phyloP scores from a whole-genome alignment of 2,797 vertebrate species.

The Petrocephalus sullivani region DNA sequence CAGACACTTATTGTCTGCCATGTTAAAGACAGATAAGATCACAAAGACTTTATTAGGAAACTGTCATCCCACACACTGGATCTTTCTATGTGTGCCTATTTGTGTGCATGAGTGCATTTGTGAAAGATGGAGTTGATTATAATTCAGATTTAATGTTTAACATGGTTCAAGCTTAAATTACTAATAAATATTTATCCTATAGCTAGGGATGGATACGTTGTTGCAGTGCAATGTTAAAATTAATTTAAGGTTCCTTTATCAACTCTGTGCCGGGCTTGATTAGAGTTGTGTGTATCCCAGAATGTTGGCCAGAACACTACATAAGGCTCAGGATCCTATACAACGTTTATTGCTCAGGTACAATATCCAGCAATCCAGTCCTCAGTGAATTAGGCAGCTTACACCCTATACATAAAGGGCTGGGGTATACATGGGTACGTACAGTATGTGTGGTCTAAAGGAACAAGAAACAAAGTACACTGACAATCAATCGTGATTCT shows the following conservation, averaged over 20 bases:
- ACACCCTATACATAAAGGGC: no score
- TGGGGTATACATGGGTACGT: no score
- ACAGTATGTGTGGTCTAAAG: no score
- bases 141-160: background rate
- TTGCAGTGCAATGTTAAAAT: background rate
- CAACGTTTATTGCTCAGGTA: no score
- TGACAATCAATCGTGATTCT: no score
- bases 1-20: slow-evolving; percentile 20
- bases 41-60: slow-evolving; percentile 31
- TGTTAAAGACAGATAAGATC: slow-evolving; percentile 28
- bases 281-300: no score
- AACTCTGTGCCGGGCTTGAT: background rate
- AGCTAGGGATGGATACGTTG: background rate
- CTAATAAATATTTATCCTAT: background rate
- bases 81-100: background rate
- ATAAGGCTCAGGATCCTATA: no score
- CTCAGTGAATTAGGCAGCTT: no score
- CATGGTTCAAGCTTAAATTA: background rate
- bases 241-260: background rate
- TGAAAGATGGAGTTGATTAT: background rate
- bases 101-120: background rate
- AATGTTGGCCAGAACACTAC: no score
- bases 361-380: no score
- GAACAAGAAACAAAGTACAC: no score
- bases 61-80: background rate